A percentile compares a stretch with the other conserved stretches of the same genome.
Evolutionary conservation across 2,113 vertebrate species (phyloP).

Genomic region (Rhagologus leucostigma): DNA sequence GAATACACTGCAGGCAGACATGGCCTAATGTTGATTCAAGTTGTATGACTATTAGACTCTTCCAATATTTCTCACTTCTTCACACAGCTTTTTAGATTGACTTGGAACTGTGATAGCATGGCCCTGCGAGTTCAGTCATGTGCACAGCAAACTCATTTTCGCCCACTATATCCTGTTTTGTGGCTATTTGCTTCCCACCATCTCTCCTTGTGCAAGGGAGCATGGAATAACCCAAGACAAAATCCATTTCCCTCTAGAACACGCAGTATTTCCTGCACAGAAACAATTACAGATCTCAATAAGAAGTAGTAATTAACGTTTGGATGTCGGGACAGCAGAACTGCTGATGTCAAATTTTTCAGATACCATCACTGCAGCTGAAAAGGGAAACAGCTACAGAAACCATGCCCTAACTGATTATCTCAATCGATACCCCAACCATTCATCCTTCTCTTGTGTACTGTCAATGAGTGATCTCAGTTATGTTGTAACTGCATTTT

Average conservation of each 20-base stretch:
- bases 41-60: background rate
- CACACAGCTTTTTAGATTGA: background rate
- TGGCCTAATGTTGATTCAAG: background rate
- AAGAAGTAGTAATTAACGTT: background rate
- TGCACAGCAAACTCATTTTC: background rate
- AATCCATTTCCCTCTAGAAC: background rate
- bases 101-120: background rate
- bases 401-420: background rate
- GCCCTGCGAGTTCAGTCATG: background rate
- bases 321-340: background rate
- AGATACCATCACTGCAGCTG: background rate
- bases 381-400: background rate
- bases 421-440: background rate
- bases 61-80: background rate
- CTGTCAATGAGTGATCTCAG: background rate
- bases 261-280: background rate
- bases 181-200: background rate
- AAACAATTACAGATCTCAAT: background rate
- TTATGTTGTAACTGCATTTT: background rate
- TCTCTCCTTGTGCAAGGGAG: background rate
- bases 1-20: background rate
- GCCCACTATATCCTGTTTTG: background rate
- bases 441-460: background rate
- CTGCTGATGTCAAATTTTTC: background rate
- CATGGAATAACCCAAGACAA: background rate